Evolutionary conservation across 2,888 invertebrate genomes (phyloP).

Genomic region (Dorcus hopei): DNA sequence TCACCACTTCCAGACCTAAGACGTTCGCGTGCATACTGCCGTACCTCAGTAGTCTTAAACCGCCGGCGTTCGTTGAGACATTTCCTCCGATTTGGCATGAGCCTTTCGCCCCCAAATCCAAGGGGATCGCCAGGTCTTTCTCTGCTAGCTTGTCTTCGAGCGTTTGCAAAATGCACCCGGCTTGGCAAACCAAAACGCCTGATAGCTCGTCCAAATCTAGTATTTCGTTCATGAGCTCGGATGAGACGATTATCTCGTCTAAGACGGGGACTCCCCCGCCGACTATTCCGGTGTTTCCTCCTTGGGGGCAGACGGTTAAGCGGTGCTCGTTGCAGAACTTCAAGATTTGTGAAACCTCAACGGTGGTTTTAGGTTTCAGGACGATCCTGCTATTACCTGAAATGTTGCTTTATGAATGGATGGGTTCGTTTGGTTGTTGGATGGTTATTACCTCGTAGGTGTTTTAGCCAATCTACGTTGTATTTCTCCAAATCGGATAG

Average conservation of each 20-base stretch:
- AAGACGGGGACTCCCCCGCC: conserved; percentile 96
- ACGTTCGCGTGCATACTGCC: conserved; percentile 92
- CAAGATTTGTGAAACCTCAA: conserved; percentile 83
- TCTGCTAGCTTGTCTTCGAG: conserved; percentile 73
- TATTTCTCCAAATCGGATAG: conserved; percentile 72
- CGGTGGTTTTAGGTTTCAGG: conserved; percentile 79
- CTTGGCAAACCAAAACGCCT: conserved; percentile 78
- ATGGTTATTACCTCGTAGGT: conserved; percentile 69
- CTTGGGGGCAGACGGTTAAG: conserved; percentile 92
- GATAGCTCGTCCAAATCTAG: conserved; percentile 77
- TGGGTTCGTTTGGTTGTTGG: not conserved
- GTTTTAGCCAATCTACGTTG: conserved; percentile 86
- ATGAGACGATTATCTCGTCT: conserved; percentile 91
- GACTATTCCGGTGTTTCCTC: conserved; percentile 93
- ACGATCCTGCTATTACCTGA: conserved; percentile 80
- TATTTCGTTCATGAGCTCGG: conserved; percentile 81
- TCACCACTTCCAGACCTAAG: conserved; percentile 88
- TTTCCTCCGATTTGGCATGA: conserved; percentile 96
- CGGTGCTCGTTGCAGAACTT: conserved; percentile 77
- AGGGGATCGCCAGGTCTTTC: conserved; percentile 81
- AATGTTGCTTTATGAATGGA: not conserved
- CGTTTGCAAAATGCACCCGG: conserved; percentile 88
- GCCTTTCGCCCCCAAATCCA: conserved; percentile 96
- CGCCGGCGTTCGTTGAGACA: conserved; percentile 95
- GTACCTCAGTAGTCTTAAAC: conserved; percentile 87